Evolutionary conservation across 1,140 invertebrate genomes (phyloP).

Genomic region (Phymorhynchus buccinoides): DNA sequence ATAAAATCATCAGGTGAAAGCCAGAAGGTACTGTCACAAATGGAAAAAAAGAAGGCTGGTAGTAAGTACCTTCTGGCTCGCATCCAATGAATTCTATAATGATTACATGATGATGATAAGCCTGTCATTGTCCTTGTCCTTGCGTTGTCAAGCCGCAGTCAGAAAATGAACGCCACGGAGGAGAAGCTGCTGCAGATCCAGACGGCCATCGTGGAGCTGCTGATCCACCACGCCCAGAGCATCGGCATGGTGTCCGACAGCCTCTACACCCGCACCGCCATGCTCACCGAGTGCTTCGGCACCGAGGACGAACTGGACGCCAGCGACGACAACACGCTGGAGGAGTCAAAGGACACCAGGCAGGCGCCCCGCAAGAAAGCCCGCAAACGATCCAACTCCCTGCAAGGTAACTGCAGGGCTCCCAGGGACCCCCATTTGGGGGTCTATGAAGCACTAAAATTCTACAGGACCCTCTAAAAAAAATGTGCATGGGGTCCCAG

Average conservation of each 20-base stretch:
- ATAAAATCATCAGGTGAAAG: too few species aligned
- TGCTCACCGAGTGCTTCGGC: conserved; percentile 65
- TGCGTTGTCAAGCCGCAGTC: conserved; percentile 62
- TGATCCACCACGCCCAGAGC: conserved; percentile 83
- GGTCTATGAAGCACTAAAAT: too few species aligned
- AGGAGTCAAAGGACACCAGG: conserved; percentile 59
- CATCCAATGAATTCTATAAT: too few species aligned
- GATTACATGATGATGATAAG: too few species aligned
- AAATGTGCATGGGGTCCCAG: too few species aligned
- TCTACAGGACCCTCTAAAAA: too few species aligned
- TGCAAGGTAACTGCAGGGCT: conserved; percentile 80
- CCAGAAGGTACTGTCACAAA: too few species aligned
- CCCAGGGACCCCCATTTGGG: too few species aligned
- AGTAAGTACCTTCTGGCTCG: too few species aligned
- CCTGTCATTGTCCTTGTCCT: too few species aligned
- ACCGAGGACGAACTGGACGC: conserved; percentile 68
- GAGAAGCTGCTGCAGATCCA: conserved; percentile 68
- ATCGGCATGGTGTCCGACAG: conserved; percentile 82
- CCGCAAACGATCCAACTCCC: conserved; percentile 82
- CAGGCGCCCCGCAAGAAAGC: conserved; percentile 69
- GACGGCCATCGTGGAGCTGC: conserved; percentile 77
- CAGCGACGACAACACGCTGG: conserved; percentile 60
- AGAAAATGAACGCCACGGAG: conserved; percentile 73
- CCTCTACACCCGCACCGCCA: conserved; percentile 73
- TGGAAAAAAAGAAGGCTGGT: too few species aligned